Percentiles rank a stretch among this genome's conserved stretches.
phyloP scores from a whole-genome alignment of 2,888 invertebrate species.

The Hyposoter dolosus region DNA sequence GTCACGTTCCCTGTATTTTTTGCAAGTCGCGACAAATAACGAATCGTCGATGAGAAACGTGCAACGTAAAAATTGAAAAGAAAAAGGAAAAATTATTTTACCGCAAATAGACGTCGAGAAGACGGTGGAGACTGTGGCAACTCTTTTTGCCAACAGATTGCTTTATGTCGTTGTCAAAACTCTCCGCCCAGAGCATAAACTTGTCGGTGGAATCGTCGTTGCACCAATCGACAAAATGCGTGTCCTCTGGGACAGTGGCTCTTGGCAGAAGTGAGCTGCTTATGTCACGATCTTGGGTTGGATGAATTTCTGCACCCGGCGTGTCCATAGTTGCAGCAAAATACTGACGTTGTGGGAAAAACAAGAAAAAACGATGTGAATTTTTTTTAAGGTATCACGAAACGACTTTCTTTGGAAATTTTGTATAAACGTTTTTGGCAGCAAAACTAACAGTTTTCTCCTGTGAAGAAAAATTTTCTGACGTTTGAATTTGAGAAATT shows the following conservation, averaged over 20 bases:
- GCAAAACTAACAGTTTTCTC: too few relatives aligned
- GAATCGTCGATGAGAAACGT: neutral
- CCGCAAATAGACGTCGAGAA: slow-evolving; percentile 77
- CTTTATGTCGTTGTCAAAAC: slow-evolving; percentile 74
- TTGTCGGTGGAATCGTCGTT: slow-evolving; percentile 66
- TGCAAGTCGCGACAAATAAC: neutral
- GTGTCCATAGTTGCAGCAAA: slow-evolving; percentile 25
- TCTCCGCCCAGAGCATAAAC: slow-evolving; percentile 75
- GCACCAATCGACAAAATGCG: slow-evolving; percentile 17
- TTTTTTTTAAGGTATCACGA: too few relatives aligned
- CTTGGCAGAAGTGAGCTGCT: slow-evolving; percentile 70
- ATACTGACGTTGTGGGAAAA: neutral
- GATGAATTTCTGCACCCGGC: slow-evolving; percentile 61
- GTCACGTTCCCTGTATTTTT: too few relatives aligned
- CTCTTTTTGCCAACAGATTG: slow-evolving; percentile 74
- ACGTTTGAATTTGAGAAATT: too few relatives aligned
- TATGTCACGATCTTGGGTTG: slow-evolving; percentile 74
- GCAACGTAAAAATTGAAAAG: too few relatives aligned
- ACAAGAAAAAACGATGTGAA: neutral
- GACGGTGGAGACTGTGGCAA: slow-evolving; percentile 72
- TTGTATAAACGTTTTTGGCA: too few relatives aligned
- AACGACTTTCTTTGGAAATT: too few relatives aligned
- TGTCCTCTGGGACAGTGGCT: slow-evolving; percentile 44
- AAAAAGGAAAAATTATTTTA: slow-evolving; percentile 67
- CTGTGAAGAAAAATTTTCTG: too few relatives aligned